Conservation (phyloP, 53 echinoderm and acorn worm species). For the Temnopleurus reevesii region DNA sequence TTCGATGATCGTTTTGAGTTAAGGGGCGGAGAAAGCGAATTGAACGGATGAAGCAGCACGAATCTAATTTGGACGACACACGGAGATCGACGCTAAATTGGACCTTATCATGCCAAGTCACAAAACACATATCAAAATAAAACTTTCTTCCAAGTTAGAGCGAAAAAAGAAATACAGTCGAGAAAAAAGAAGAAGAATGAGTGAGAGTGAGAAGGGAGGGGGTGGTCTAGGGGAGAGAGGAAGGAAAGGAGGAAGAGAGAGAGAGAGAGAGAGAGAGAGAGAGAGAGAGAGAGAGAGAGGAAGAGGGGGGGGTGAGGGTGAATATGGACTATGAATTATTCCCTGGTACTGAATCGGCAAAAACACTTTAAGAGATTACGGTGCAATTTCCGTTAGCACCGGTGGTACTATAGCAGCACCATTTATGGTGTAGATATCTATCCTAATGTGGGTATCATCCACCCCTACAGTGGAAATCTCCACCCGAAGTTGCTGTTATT, state of each 20-base stretch:
- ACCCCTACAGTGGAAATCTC: too few relatives aligned
- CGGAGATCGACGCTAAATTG: conserved; percentile 17
- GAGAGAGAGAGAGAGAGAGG: neutral
- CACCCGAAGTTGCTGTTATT: too few relatives aligned
- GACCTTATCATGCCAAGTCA: conserved; percentile 51
- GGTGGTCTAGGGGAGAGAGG: neutral
- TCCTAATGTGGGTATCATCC: too few relatives aligned
- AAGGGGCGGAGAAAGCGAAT: neutral
- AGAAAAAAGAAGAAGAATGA: neutral
- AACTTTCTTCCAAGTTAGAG: too few relatives aligned
- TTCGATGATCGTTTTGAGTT: neutral
- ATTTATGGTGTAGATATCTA: too few relatives aligned
- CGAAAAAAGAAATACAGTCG: neutral
- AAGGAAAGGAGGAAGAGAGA: neutral
- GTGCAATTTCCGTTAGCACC: too few relatives aligned
- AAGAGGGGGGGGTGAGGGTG: neutral
- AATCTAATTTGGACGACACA: conserved; percentile 43
- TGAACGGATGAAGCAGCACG: neutral
- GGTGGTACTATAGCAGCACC: too few relatives aligned
- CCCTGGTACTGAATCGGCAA: too few relatives aligned
- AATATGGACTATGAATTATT: too few relatives aligned
- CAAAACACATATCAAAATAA: conserved; percentile 6
- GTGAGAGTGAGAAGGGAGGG: neutral
- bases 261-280: neutral
- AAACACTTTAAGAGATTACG: too few relatives aligned